Conservation (phyloP, 2,888 invertebrate species). For the Chaetoderma sp. region DNA sequence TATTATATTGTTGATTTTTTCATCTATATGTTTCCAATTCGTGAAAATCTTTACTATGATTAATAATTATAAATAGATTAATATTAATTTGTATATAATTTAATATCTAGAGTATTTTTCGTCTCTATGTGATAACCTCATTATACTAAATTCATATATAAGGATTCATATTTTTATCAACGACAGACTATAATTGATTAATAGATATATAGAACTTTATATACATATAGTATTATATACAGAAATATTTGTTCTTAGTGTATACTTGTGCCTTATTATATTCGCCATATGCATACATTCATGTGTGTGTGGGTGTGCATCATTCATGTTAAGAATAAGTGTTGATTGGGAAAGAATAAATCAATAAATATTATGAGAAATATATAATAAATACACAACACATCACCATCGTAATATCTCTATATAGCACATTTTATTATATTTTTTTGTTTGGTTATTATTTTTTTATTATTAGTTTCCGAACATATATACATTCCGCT, state of each 20-base stretch:
- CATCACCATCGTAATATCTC: too few relatives aligned
- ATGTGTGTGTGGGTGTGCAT: conserved; percentile 2
- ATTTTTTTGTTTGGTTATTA: too few relatives aligned
- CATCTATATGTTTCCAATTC: too few relatives aligned
- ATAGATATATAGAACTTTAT: not conserved
- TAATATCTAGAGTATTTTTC: not conserved
- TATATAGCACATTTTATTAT: too few relatives aligned
- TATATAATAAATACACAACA: too few relatives aligned
- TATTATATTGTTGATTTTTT: too few relatives aligned
- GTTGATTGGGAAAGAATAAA: too few relatives aligned
- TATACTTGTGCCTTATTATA: not conserved
- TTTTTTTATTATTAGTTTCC: too few relatives aligned
- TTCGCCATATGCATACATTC: not conserved
- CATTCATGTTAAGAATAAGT: too few relatives aligned
- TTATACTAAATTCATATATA: not conserved
- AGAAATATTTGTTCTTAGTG: not conserved
- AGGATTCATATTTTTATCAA: not conserved
- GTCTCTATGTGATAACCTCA: not conserved
- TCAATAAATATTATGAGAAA: too few relatives aligned
- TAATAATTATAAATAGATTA: not conserved
- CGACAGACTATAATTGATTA: not conserved
- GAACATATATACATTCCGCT: too few relatives aligned
- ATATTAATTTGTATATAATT: not conserved
- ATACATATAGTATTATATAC: too few relatives aligned
- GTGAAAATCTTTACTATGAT: not conserved